These are phyloP conservation scores for Ctenodactylus gundi DNA, from an alignment of 2,113 vertebrate genomes.

Conservation along the genomic window DNA sequence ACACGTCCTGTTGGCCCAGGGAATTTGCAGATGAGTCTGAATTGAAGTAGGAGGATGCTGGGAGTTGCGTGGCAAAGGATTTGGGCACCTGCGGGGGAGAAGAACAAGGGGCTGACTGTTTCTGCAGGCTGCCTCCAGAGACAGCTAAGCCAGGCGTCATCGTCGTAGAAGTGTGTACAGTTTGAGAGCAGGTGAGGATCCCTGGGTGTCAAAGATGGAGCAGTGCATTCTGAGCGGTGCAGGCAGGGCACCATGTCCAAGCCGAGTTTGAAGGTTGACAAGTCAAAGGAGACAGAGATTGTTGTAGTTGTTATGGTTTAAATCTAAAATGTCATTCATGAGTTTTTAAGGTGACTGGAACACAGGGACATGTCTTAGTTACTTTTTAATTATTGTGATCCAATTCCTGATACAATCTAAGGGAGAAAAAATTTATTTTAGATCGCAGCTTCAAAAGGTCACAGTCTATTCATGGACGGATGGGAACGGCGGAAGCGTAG, in stretches of 20 bases:
- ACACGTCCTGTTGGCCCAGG: not conserved
- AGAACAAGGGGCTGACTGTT: not conserved
- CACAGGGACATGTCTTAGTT: too few relatives aligned
- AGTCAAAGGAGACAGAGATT: not conserved
- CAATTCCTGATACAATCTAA: too few relatives aligned
- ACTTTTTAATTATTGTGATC: too few relatives aligned
- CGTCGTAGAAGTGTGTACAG: rapidly evolving
- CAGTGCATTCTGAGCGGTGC: rapidly evolving
- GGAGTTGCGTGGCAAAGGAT: rapidly evolving
- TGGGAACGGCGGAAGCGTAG: too few relatives aligned
- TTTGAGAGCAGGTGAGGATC: not conserved
- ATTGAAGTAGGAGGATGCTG: rapidly evolving
- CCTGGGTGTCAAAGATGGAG: not conserved
- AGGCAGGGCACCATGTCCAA: not conserved
- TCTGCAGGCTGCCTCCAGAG: not conserved
- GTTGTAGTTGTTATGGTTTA: too few relatives aligned
- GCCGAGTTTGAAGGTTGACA: not conserved
- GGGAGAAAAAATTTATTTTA: too few relatives aligned
- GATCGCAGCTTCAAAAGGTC: too few relatives aligned
- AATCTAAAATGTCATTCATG: too few relatives aligned
- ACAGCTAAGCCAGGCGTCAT: not conserved
- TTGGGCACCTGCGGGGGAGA: rapidly evolving
- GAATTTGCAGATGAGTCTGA: not conserved
- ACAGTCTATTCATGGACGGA: too few relatives aligned
- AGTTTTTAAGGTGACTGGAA: too few relatives aligned